These are phyloP conservation scores for Chelonoidis abingdonii DNA, from an alignment of 2,113 vertebrate species.

Conservation along the genomic window DNA sequence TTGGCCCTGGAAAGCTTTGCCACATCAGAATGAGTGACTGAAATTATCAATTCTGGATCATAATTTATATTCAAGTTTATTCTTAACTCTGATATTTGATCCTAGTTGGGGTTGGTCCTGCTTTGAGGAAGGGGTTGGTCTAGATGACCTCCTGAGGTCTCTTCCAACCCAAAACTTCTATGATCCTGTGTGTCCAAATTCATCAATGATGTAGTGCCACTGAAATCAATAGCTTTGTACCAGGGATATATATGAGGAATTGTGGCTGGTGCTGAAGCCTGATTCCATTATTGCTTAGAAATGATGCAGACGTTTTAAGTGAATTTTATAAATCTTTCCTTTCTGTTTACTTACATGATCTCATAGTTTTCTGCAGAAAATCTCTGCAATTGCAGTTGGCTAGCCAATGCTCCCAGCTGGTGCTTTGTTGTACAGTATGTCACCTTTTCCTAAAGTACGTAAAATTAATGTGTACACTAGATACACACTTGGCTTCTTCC, in stretches of 20 bases:
- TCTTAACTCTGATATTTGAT: rapidly evolving
- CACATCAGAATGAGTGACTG: background rate
- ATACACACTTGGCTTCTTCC: background rate
- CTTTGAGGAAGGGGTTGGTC: no score
- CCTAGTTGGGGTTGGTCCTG: no score
- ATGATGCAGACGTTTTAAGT: rapidly evolving
- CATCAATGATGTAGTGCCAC: background rate
- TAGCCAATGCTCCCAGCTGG: background rate
- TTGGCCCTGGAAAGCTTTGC: background rate
- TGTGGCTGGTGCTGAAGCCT: background rate
- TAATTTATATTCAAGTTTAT: background rate
- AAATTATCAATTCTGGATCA: constrained; percentile 9
- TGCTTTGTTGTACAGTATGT: background rate
- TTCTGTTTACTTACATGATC: background rate
- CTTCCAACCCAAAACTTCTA: no score
- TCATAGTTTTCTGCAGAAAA: background rate
- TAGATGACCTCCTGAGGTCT: no score
- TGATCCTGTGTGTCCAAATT: background rate
- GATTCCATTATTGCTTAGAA: background rate
- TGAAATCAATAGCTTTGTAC: background rate
- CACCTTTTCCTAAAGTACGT: background rate
- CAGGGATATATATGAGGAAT: rapidly evolving
- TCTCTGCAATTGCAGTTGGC: rapidly evolving
- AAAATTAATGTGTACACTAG: background rate
- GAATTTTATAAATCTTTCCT: background rate